phyloP scores from a whole-genome alignment of 2,888 invertebrate genomes.

The Cetonia aurata region DNA sequence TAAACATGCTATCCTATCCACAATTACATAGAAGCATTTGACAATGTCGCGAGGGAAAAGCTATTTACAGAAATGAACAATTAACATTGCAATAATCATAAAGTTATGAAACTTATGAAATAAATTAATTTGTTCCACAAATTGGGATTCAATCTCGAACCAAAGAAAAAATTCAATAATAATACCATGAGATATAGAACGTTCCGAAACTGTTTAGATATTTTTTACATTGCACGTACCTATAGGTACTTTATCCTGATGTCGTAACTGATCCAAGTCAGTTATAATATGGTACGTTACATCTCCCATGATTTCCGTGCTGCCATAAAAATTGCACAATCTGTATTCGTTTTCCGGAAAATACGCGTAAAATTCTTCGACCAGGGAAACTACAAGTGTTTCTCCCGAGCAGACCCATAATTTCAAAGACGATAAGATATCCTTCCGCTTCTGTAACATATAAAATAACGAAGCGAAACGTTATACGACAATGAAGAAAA shows the following conservation, averaged over 20 bases:
- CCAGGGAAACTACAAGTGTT: constrained; percentile 78
- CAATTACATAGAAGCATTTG: no score
- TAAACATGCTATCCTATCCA: no score
- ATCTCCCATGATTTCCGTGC: constrained; percentile 93
- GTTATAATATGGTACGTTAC: constrained; percentile 83
- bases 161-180: no score
- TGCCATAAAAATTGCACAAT: constrained; percentile 91
- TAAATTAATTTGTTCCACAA: no score
- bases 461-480: neutral
- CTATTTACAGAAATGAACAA: no score
- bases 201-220: neutral
- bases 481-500: neutral
- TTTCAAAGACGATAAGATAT: constrained; percentile 72
- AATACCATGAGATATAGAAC: no score
- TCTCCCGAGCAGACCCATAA: constrained; percentile 93
- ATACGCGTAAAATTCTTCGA: constrained; percentile 80
- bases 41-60: no score
- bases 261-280: constrained; percentile 72
- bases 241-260: constrained; percentile 82
- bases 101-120: no score
- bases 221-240: constrained; percentile 68
- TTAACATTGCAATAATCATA: no score
- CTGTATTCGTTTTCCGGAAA: constrained; percentile 76
- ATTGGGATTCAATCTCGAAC: no score
- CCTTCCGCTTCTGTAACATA: constrained; percentile 65